Base-by-base conservation (phyloP, 2,888 invertebrate genomes). In the Elmis aenea region DNA sequence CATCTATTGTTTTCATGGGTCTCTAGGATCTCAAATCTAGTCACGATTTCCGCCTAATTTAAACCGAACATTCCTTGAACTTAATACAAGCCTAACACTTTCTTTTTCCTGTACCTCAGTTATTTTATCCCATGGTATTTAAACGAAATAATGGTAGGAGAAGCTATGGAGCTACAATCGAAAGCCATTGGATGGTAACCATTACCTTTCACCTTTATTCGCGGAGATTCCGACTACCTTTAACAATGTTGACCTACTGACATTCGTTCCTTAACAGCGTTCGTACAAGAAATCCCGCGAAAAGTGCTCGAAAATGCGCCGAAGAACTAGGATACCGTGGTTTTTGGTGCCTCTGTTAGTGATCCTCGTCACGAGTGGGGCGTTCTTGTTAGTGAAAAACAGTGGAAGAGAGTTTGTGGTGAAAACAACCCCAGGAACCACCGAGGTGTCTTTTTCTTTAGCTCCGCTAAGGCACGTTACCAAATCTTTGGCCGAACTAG, bases 401-500 rank as follows among this genome's bases (percentile, higher is more conserved):
- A 9, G 5, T 6, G 18, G 5, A 18, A 18, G 8, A 5, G 5
- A 18, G 27, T 30, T 5, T 25, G 18, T 22, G 28, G 26, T 4
- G 2, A 45, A 29, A 29, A 46, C 48, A 3, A 48, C 46, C 2
- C 21, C 41, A 23, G 32, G 33, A n/a, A 38, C 38, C 0, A 26
- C 39, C 6, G 36, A 36, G 20, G 29, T 35, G 10, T 38, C 28
- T 5, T 43, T 42, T 12, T 45, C 49, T n/a, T 33, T 30, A 20
- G 18, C 31, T 13, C 23, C 34, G 3, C 11, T 30, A 20, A 66
- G 64, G 37, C 64, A 69, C 46, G 71, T 73, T 11, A 74, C 73
- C 3, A 75, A 73, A 40, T 74, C 74, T 2, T 59, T 75, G 16
- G 63, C 69, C 2, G 72, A 75, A 52, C 49, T 74, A 25, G 71